Conservation (phyloP, 2,113 vertebrate species). For the Chamaetylas fuelleborni region DNA sequence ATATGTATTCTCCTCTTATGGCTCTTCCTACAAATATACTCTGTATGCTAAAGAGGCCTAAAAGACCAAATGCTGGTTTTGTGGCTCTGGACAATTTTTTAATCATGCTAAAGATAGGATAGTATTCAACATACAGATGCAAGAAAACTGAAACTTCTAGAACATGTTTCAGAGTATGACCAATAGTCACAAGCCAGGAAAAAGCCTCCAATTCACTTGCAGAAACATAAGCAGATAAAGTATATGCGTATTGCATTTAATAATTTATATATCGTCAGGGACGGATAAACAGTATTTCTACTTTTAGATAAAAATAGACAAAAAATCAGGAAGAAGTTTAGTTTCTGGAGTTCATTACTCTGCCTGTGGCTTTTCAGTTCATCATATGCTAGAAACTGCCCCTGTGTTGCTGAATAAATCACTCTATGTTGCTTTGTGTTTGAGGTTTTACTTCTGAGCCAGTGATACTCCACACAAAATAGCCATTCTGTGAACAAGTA, state of each 20-base stretch:
- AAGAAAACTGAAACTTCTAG: neutral
- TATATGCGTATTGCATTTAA: neutral
- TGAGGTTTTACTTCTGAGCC: constrained; percentile 1
- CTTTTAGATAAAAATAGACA: neutral
- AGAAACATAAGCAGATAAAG: neutral
- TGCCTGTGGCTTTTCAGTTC: neutral
- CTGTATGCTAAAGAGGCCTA: neutral
- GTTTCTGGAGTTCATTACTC: neutral
- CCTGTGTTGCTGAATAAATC: neutral
- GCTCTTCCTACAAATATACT: neutral
- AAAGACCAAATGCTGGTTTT: neutral
- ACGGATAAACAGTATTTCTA: neutral
- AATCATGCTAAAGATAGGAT: neutral
- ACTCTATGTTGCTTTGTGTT: neutral
- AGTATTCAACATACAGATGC: neutral
- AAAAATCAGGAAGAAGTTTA: neutral
- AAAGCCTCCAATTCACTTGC: neutral
- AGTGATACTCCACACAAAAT: neutral
- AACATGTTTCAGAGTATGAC: neutral
- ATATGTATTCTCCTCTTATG: neutral
- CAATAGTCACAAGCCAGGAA: neutral
- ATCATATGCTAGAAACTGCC: neutral
- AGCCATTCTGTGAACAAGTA: neutral
- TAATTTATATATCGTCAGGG: neutral
- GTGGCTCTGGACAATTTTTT: neutral